phyloP scores from a whole-genome alignment of 1,140 invertebrate genomes.

The Maconellicoccus hirsutus region DNA sequence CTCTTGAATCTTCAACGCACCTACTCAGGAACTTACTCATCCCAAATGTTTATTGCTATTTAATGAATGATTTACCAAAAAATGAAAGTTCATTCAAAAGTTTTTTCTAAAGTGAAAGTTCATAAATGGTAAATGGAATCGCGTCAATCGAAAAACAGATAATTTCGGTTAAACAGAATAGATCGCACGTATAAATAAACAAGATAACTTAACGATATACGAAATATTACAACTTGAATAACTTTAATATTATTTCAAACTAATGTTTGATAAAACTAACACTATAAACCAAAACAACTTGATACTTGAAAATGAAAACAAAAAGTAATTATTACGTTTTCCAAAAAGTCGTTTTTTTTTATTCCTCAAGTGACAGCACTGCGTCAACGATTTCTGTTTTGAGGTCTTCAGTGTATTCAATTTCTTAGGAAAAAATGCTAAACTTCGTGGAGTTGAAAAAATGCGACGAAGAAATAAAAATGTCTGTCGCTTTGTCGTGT shows the following conservation, averaged over 20 bases:
- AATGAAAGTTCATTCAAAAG: constrained; percentile 4
- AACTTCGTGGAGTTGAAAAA: too few species aligned
- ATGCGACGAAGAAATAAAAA: too few species aligned
- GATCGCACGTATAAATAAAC: not conserved
- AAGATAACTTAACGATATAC: not conserved
- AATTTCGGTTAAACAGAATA: not conserved
- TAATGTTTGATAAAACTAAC: too few species aligned
- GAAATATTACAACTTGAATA: too few species aligned
- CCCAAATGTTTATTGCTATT: not conserved
- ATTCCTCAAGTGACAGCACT: not conserved
- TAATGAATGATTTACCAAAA: not conserved
- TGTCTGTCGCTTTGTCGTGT: too few species aligned
- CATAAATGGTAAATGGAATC: too few species aligned
- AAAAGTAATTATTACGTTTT: not conserved
- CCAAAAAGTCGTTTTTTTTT: too few species aligned
- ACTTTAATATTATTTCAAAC: too few species aligned
- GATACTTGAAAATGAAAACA: not conserved
- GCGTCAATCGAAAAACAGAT: not conserved
- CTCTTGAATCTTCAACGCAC: too few species aligned
- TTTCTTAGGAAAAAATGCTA: too few species aligned
- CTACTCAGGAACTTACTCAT: not conserved
- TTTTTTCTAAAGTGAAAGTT: not conserved
- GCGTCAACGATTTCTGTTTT: not conserved
- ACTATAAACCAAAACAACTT: not conserved
- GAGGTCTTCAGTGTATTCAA: not conserved